Base-by-base conservation (phyloP, 1,140 invertebrate species). In the Forficula auricularia region DNA sequence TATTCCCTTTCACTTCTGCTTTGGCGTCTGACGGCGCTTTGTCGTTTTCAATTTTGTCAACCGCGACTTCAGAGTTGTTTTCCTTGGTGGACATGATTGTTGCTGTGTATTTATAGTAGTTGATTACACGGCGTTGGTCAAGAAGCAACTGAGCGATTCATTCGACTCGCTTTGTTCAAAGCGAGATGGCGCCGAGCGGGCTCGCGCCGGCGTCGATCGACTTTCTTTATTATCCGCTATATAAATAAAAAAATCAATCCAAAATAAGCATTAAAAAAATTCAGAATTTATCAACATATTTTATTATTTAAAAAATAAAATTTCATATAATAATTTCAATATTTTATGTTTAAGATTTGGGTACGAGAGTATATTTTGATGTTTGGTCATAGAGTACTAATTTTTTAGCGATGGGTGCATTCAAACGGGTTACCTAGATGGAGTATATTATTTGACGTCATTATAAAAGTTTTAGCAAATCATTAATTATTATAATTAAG, bases 1-100 rank as follows among this genome's bases (percentile, higher is more conserved):
- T 85, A 59, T 77, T 80, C 61, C 80, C 81, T 69, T 85, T 85
- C 52, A 83, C 67, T 55, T 82, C 79, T 60, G 75, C 77, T 68
- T 84, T 83, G 33, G 72, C 71, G 60, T 82, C 78, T 37, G 54
- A 62, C 44, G 64, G 61, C 49, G 67, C 58, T 66, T 80, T 81
- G 59, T 81, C 78, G 62, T 76, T 80, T 50, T 56, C 54, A 51
- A 70, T 65, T 70, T 83, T 83, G 62, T 82, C 79, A 44, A 82
- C 76, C 49, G 75, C 78, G 59, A 82, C 79, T 67, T 83, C 79
- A 57, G 68, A 66, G 65, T 79, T 80, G 66, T 80, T 82, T 66
- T 80, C 78, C 67, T 79, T 82, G 64, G 78, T 72, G 73, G 80
- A 83, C 80, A 84, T 83, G 66, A 60, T 74, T 68, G 57, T 43